Evolutionary conservation across 2,113 vertebrate species (phyloP).

Genomic region (Ardeotis arabs): DNA sequence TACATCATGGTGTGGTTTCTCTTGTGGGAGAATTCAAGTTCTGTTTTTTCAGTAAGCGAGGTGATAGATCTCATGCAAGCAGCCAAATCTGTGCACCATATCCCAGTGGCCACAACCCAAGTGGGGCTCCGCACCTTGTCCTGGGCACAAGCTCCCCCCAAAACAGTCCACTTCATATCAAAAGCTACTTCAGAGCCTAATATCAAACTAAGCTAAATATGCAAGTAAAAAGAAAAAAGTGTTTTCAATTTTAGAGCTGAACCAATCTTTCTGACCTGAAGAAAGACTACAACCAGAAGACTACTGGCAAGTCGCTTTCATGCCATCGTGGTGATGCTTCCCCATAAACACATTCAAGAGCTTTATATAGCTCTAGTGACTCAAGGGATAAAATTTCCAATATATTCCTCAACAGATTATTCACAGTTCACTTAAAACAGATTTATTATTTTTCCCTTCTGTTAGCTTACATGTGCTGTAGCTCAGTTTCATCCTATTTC

Average conservation of each 20-base stretch:
- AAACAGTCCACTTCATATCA: not conserved
- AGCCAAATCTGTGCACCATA: not conserved
- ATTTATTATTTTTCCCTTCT: not conserved
- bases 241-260: not conserved
- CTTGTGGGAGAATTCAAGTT: not conserved
- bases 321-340: not conserved
- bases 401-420: not conserved
- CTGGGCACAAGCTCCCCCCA: too few relatives aligned
- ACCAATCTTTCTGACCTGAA: not conserved
- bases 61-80: not conserved
- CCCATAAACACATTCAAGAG: not conserved
- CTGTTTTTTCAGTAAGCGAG: accelerated
- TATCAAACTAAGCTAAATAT: not conserved
- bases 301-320: not conserved
- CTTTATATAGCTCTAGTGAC: not conserved
- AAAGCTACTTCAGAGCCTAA: not conserved
- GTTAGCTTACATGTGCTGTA: not conserved
- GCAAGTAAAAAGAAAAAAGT: not conserved
- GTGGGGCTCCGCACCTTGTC: accelerated
- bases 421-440: not conserved
- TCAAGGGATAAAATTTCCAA: not conserved
- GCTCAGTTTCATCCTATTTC: not conserved
- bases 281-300: not conserved
- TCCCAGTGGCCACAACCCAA: not conserved
- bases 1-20: accelerated